A percentile compares a stretch with the other conserved stretches of the same genome.
Conservation (phyloP, 2,113 vertebrate genomes). For the Mohoua ochrocephala region DNA sequence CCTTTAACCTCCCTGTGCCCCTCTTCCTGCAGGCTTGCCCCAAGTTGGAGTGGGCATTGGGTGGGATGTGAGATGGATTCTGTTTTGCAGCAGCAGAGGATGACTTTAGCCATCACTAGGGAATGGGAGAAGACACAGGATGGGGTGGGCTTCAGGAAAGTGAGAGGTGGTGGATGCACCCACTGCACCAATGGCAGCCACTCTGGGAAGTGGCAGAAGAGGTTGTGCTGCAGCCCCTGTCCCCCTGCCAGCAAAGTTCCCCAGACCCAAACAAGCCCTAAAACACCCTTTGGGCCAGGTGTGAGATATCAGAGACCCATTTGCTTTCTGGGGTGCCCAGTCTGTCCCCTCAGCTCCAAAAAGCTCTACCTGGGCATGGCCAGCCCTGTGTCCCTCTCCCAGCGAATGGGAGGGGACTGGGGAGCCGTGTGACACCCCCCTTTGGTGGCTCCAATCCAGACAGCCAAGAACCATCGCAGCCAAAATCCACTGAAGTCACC, state of each 20-base stretch:
- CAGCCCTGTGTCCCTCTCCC: not conserved
- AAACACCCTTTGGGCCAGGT: not conserved
- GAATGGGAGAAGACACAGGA: not conserved
- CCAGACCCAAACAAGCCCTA: not conserved
- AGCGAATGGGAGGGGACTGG: rapidly evolving
- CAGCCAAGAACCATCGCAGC: not conserved
- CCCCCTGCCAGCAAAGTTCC: not conserved
- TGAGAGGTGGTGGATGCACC: not conserved
- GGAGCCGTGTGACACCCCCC: not conserved
- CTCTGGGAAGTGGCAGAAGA: not conserved
- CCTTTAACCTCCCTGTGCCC: not conserved
- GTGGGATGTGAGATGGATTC: not conserved
- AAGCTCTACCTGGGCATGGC: not conserved
- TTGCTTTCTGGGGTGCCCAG: not conserved
- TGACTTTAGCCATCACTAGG: not conserved
- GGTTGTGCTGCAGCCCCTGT: not conserved
- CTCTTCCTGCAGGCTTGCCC: not conserved
- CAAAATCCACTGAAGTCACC: not conserved
- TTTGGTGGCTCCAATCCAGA: not conserved
- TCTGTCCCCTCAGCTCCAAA: not conserved
- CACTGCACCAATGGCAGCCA: not conserved
- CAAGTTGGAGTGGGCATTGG: not conserved
- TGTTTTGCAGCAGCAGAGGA: not conserved
- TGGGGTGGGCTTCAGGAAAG: not conserved
- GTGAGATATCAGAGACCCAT: not conserved